Base-by-base conservation (phyloP, 1,140 invertebrate species). In the Cotesia chilonis region DNA sequence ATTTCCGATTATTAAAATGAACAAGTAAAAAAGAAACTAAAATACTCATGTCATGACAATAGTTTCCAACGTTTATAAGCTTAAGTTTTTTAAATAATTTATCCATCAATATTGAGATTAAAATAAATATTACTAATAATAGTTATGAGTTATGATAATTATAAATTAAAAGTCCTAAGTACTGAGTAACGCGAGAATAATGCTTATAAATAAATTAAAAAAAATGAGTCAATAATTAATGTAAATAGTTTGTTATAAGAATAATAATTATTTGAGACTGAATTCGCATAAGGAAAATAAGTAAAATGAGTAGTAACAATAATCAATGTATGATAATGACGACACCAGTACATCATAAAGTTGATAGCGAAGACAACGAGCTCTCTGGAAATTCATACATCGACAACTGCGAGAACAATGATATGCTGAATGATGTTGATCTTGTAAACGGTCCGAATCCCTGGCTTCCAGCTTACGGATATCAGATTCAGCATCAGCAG, bases 391-490 rank as follows among this genome's bases (percentile, higher is more conserved):
- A 38, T 10, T 28, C 38, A n/a, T 51, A 17, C 10, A 12, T 51
- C 12, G 17, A 55, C 41, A n/a, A 68, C 54, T 51, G 54, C n/a
- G n/a, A 28, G 28, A 28, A 41, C 20, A 55, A 68, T 68, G 66
- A 68, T 55, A 12, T 68, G 51, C 14, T 68, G 12, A 55, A 68
- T 54, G 81, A 79, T 64, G 79, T 79, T 74, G 81, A 85, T 57
- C 78, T 86, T 77, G 84, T 82, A 73, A 85, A 86, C 79, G 79
- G 83, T 55, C 84, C 84, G 60, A 87, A 86, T 78, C 82, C 85
- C 4, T 86, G 85, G 85, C 81, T 86, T 78, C 85, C 85, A 74
- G 85, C 85, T 65, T 87, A 87, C 66, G 85, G 85, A n/a, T 87
- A 85, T 72, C 84, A 87, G 70, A 81, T 87, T 14, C 85, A 87